Conservation (phyloP, 2,888 invertebrate species). For the Cantharis rufa region DNA sequence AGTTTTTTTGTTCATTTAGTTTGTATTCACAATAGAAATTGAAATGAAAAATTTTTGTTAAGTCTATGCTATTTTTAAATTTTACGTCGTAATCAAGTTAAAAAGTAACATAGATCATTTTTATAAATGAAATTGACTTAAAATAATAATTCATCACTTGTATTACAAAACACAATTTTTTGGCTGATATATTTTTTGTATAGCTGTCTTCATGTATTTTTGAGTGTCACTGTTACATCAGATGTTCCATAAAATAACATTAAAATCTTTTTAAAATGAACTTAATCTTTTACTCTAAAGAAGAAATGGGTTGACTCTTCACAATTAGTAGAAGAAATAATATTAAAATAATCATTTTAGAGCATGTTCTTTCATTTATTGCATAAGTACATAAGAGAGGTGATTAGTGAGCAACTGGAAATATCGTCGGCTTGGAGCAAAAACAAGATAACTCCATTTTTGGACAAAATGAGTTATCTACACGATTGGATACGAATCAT, state of each 20-base stretch:
- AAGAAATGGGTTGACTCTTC: background rate
- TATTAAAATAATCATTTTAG: too few species aligned
- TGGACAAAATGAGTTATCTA: too few species aligned
- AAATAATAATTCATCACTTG: background rate
- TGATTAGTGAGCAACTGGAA: too few species aligned
- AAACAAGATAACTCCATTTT: too few species aligned
- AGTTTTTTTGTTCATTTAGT: slow-evolving; percentile 1
- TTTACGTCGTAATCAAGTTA: background rate
- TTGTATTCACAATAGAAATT: slow-evolving; percentile 1
- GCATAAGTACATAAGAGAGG: too few species aligned
- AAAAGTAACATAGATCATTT: background rate
- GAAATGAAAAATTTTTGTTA: background rate
- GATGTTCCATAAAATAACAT: slow-evolving; percentile 38
- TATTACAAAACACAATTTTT: background rate
- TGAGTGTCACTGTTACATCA: slow-evolving; percentile 40
- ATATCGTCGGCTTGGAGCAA: too few species aligned
- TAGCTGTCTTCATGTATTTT: slow-evolving; percentile 40
- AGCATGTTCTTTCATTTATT: too few species aligned
- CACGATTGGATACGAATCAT: too few species aligned
- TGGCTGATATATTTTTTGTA: slow-evolving; percentile 28
- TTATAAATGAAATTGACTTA: background rate
- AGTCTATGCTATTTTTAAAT: background rate
- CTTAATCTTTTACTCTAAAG: slow-evolving; percentile 22
- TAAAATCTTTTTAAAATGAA: slow-evolving; percentile 39
- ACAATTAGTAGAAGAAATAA: background rate